Evolutionary conservation across 2,113 vertebrate species (phyloP).

Genomic region (Dolichotis patagonum): DNA sequence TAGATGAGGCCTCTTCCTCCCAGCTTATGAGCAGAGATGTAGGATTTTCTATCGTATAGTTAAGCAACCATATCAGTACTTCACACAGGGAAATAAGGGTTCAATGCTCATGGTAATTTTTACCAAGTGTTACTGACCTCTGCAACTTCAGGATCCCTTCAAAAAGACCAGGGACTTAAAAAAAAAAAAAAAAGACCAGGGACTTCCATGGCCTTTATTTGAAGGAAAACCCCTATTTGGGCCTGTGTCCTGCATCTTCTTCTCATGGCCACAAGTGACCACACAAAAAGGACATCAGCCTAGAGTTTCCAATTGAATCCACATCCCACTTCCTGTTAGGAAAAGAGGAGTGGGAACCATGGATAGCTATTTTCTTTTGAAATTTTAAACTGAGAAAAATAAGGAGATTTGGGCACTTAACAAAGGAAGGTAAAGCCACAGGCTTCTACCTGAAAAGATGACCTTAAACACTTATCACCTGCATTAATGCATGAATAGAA

Average conservation of each 20-base stretch:
- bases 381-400: not conserved
- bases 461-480: not conserved
- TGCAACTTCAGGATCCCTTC: not conserved
- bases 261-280: not conserved
- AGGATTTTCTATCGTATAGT: not conserved
- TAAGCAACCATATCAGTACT: not conserved
- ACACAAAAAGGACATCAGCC: too few species aligned
- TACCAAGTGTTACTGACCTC: not conserved
- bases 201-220: not conserved
- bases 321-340: not conserved
- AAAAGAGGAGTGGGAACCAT: not conserved
- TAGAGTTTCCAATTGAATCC: too few species aligned
- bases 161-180: not conserved
- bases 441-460: not conserved
- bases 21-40: too few species aligned
- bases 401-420: not conserved
- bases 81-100: not conserved
- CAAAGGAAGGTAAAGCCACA: not conserved
- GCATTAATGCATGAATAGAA: not conserved
- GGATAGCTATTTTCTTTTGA: slow-evolving; percentile 20
- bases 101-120: not conserved
- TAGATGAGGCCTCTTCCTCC: too few species aligned
- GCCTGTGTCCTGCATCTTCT: too few species aligned
- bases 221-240: not conserved
- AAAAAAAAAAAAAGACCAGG: not conserved